A percentile compares a stretch with the other conserved stretches of the same genome.
Conservation (phyloP, 2,113 vertebrate species). For the Labeo catla region DNA sequence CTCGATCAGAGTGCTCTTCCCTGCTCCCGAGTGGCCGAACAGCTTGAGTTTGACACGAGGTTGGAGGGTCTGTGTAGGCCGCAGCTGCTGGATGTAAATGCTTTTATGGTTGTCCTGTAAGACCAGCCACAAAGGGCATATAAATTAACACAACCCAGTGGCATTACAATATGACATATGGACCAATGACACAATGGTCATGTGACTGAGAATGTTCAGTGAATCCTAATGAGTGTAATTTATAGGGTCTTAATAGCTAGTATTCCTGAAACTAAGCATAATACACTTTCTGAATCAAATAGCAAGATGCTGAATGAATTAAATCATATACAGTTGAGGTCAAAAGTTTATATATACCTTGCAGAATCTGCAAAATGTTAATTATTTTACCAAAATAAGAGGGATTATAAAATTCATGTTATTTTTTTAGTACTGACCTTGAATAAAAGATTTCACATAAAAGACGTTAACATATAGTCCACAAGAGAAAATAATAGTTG, state of each 20-base stretch:
- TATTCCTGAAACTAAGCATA: too few species aligned
- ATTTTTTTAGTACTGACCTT: too few species aligned
- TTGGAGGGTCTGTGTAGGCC: slow-evolving; percentile 84
- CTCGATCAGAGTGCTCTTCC: slow-evolving; percentile 93
- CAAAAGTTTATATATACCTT: too few species aligned
- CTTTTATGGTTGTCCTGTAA: slow-evolving; percentile 86
- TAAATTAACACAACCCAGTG: slow-evolving; percentile 26
- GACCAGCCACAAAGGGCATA: slow-evolving; percentile 22
- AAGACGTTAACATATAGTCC: too few species aligned
- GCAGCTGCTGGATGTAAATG: slow-evolving; percentile 92
- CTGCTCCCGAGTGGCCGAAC: slow-evolving; percentile 87
- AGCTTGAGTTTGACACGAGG: slow-evolving; percentile 92
- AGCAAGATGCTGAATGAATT: too few species aligned
- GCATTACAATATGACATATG: slow-evolving; percentile 35
- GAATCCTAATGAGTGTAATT: slow-evolving; percentile 14
- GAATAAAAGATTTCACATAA: too few species aligned
- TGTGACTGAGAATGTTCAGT: slow-evolving; percentile 5
- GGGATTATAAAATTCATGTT: too few species aligned
- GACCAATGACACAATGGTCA: background rate
- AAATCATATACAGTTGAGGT: too few species aligned
- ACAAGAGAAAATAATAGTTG: too few species aligned
- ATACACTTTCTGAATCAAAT: too few species aligned
- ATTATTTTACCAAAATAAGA: too few species aligned
- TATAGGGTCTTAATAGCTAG: background rate
- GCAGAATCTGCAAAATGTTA: too few species aligned